phyloP scores from a whole-genome alignment of 2,113 vertebrate genomes.

The Prietella phreatophila region DNA sequence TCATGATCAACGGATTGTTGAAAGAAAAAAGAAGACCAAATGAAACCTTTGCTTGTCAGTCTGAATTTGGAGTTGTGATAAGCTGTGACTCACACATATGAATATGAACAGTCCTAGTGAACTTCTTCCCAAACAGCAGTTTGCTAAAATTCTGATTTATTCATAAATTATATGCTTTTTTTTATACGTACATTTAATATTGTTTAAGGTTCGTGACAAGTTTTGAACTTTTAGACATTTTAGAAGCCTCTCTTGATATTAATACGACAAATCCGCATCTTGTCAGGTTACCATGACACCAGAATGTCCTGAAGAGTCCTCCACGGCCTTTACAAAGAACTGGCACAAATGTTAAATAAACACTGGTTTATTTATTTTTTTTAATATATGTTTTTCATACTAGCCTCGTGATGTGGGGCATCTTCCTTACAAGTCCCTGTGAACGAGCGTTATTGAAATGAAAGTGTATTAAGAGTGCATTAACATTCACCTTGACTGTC shows the following conservation, averaged over 20 bases:
- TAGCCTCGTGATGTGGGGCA: background rate
- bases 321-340: background rate
- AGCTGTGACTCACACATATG: too few relatives aligned
- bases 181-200: background rate
- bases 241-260: background rate
- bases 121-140: background rate
- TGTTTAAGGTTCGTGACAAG: too few relatives aligned
- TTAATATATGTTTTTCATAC: background rate
- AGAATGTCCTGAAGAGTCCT: background rate
- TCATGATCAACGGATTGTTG: background rate
- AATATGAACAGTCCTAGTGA: background rate
- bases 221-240: too few relatives aligned
- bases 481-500: background rate
- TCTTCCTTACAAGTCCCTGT: background rate
- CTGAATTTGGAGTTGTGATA: background rate
- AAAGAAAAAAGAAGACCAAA: background rate
- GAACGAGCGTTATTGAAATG: background rate
- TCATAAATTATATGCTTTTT: background rate
- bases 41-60: background rate
- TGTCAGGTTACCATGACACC: background rate
- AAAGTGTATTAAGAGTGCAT: background rate
- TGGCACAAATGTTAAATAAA: background rate
- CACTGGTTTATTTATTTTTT: background rate
- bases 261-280: background rate
- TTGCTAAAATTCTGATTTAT: background rate